Evolutionary conservation across 2,888 invertebrate genomes (phyloP).

Genomic region (Mimachlamys varia): DNA sequence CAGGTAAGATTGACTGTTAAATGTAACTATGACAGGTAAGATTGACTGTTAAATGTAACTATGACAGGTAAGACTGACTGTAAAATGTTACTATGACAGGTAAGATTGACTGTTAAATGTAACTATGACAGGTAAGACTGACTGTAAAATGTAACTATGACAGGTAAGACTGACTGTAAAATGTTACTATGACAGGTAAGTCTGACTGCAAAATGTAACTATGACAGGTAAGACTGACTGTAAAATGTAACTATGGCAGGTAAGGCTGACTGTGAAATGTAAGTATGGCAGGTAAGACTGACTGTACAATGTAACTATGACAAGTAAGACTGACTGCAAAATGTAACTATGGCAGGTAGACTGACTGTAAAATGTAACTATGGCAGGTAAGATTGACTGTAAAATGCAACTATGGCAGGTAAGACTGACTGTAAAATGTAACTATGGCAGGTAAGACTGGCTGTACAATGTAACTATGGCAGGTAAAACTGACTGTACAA

Average conservation of each 20-base stretch:
- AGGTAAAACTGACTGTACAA: conserved; percentile 62
- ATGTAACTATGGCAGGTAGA: conserved; percentile 80
- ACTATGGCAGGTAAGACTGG: too few relatives aligned
- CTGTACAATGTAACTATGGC: too few relatives aligned
- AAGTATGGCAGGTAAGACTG: conserved; percentile 77
- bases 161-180: too few relatives aligned
- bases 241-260: too few relatives aligned
- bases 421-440: conserved; percentile 37
- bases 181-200: conserved; percentile 80
- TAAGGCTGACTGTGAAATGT: too few relatives aligned
- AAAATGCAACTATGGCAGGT: conserved; percentile 73
- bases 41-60: not conserved
- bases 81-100: too few relatives aligned
- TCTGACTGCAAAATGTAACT: not conserved
- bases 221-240: conserved; percentile 74
- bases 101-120: too few relatives aligned
- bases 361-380: not conserved
- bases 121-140: conserved; percentile 77
- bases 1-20: not conserved
- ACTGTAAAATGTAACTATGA: too few relatives aligned
- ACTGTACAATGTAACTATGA: too few relatives aligned
- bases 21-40: conserved; percentile 73
- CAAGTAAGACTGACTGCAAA: too few relatives aligned
- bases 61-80: conserved; percentile 74
- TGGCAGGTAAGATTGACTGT: conserved; percentile 74